Evolutionary conservation across 2,113 vertebrate genomes (phyloP).

Genomic region (Typhlomys cinereus): DNA sequence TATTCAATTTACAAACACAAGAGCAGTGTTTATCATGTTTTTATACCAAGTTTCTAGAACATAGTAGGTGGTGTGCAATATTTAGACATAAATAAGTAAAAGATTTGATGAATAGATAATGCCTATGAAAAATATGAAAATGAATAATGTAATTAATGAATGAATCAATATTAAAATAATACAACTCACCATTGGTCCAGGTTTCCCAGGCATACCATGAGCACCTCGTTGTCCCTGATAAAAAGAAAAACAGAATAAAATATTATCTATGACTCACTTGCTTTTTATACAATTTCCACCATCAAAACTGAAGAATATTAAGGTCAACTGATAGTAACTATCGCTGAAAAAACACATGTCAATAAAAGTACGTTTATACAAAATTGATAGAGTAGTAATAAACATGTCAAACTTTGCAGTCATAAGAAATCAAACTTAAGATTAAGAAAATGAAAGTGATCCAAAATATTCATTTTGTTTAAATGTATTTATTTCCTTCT

Average conservation of each 20-base stretch:
- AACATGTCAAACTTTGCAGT: neutral
- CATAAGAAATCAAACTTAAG: slow-evolving; percentile 5
- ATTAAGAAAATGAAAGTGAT: neutral
- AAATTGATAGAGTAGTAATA: neutral
- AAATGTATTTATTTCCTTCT: neutral
- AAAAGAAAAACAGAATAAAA: neutral
- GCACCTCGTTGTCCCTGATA: slow-evolving; percentile 92
- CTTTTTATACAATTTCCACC: neutral
- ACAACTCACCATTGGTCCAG: slow-evolving; percentile 87
- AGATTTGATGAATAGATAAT: neutral
- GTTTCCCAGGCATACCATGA: slow-evolving; percentile 93
- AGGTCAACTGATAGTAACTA: neutral
- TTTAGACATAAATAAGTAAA: neutral
- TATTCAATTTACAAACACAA: neutral
- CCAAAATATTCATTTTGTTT: neutral
- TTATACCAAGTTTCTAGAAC: neutral
- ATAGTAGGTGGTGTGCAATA: neutral
- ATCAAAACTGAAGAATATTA: slow-evolving; percentile 33
- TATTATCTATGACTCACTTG: neutral
- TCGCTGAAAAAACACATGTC: neutral
- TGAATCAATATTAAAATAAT: neutral
- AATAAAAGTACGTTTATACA: neutral
- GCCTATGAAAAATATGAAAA: neutral
- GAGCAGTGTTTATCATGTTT: neutral
- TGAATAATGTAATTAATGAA: neutral